phyloP scores from a whole-genome alignment of 2,113 vertebrate species.

The Proteles cristata region DNA sequence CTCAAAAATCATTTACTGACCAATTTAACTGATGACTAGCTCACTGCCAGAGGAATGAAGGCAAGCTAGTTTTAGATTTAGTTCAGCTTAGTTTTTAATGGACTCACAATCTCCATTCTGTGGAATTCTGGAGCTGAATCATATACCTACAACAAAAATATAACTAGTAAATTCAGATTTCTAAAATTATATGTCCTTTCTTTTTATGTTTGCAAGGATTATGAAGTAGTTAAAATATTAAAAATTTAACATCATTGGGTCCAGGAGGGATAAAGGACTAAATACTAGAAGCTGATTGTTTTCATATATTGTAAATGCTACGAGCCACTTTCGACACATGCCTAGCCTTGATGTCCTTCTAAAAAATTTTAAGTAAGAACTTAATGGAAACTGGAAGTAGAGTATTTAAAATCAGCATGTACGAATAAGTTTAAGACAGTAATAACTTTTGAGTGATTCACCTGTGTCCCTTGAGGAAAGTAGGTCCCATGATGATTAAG shows the following conservation, averaged over 20 bases:
- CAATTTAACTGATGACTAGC: not conserved
- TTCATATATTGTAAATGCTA: not conserved
- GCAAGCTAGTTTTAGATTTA: not conserved
- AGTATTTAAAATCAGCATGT: not conserved
- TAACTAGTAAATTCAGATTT: not conserved
- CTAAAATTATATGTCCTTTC: not conserved
- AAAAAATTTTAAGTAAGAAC: not conserved
- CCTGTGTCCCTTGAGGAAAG: not conserved
- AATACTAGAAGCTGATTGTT: not conserved
- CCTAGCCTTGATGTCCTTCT: not conserved
- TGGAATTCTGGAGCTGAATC: not conserved
- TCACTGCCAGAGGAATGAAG: not conserved
- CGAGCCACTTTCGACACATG: not conserved
- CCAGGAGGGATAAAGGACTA: not conserved
- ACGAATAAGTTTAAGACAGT: not conserved
- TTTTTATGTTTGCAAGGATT: conserved; percentile 41
- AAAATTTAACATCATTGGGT: not conserved
- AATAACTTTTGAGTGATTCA: not conserved
- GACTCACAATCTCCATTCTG: not conserved
- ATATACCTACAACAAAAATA: not conserved
- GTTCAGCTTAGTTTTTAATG: not conserved
- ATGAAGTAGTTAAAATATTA: conserved; percentile 21
- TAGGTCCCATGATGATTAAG: not conserved
- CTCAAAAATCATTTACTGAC: not conserved
- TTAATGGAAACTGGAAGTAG: not conserved